phyloP scores from a whole-genome alignment of 2,113 vertebrate genomes.

The Vulpes ferrilata region DNA sequence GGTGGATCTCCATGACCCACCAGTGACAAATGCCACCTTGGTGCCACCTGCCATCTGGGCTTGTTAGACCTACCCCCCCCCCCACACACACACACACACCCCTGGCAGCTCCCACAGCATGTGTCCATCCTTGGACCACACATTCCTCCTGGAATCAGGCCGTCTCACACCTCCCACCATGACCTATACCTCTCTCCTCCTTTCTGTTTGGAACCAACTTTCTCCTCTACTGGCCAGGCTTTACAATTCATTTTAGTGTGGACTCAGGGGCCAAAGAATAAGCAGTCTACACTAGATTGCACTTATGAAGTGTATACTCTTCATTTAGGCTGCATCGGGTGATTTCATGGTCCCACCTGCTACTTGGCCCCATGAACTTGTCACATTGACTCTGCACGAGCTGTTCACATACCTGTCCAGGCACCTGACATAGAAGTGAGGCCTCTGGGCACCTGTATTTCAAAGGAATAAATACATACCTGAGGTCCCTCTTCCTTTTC shows the following conservation, averaged over 20 bases:
- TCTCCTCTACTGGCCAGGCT: background rate
- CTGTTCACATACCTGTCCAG: background rate
- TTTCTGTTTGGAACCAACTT: background rate
- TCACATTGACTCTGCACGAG: no score
- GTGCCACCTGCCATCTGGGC: no score
- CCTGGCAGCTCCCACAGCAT: no score
- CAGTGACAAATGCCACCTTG: background rate
- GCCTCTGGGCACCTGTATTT: background rate
- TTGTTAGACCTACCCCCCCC: no score
- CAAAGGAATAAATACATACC: background rate
- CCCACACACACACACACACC: no score
- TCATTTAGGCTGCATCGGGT: background rate
- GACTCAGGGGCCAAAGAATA: no score
- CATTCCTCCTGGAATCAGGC: fast-evolving
- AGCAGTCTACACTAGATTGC: background rate
- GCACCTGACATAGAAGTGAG: background rate
- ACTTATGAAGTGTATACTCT: background rate
- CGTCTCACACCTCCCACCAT: background rate
- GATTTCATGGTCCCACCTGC: background rate
- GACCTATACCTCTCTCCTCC: background rate
- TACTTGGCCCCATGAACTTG: fast-evolving
- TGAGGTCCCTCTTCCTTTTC: no score
- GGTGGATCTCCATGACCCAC: background rate
- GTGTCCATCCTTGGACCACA: fast-evolving
- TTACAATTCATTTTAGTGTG: background rate